Conservation (phyloP, 2,888 invertebrate species). For the Lutraria lutraria region DNA sequence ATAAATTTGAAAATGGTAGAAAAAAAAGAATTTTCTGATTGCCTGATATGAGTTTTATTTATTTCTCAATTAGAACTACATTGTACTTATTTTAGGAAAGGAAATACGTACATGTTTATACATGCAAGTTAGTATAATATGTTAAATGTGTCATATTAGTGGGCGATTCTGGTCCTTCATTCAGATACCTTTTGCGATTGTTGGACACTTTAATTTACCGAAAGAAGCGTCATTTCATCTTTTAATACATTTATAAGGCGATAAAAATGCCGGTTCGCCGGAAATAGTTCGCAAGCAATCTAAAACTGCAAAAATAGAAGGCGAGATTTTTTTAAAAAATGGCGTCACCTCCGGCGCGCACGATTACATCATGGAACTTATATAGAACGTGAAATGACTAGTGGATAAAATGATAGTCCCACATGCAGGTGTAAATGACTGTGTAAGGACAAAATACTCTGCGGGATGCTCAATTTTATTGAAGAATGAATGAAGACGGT, state of each 20-base stretch:
- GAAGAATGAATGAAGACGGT: constrained; percentile 47
- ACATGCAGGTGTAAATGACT: constrained; percentile 61
- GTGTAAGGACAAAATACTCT: constrained; percentile 46
- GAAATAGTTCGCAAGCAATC: constrained; percentile 51
- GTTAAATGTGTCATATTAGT: neutral
- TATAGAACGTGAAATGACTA: constrained; percentile 57
- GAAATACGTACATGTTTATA: too few species aligned
- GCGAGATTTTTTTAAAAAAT: constrained; percentile 58
- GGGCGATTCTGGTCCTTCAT: neutral
- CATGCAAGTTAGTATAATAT: too few species aligned
- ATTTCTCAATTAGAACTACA: too few species aligned
- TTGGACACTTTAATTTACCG: constrained; percentile 5
- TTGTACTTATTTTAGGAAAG: too few species aligned
- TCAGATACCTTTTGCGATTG: neutral
- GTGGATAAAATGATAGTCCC: constrained; percentile 58
- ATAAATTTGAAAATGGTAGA: too few species aligned
- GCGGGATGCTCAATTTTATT: constrained; percentile 47
- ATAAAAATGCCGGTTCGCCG: constrained; percentile 49
- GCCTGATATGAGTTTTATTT: too few species aligned
- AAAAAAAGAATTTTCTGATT: too few species aligned
- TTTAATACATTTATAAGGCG: neutral
- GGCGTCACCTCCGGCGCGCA: constrained; percentile 62
- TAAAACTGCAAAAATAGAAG: constrained; percentile 25
- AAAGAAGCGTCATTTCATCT: constrained; percentile 3
- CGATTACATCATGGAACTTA: constrained; percentile 57